A percentile compares a stretch with the other conserved stretches of the same genome.
Evolutionary conservation across 2,888 invertebrate species (phyloP).

Genomic region (Tricholauxania praeusta): DNA sequence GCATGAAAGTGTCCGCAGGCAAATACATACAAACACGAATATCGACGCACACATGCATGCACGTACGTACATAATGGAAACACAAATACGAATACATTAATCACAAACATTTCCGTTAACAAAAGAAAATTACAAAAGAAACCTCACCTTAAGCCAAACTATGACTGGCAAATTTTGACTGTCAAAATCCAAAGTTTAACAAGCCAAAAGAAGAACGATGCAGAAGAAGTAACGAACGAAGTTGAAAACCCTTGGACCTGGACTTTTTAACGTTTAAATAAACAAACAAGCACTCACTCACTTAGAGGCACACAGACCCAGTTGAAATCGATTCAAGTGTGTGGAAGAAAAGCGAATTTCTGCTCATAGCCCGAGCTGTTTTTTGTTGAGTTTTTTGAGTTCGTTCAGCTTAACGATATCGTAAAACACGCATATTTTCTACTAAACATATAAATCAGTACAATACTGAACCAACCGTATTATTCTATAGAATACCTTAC

Average conservation of each 20-base stretch:
- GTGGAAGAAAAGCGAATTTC: too few relatives aligned
- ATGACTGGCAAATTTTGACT: not conserved
- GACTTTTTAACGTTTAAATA: not conserved
- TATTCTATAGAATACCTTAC: too few relatives aligned
- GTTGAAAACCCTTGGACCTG: not conserved
- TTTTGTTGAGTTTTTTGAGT: too few relatives aligned
- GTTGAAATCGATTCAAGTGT: too few relatives aligned
- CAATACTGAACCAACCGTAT: too few relatives aligned
- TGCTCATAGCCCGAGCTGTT: too few relatives aligned
- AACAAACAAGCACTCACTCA: not conserved
- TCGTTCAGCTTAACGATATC: too few relatives aligned
- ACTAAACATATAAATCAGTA: too few relatives aligned
- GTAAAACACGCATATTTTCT: too few relatives aligned
- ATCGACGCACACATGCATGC: not conserved
- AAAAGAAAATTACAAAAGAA: not conserved
- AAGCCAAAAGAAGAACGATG: not conserved
- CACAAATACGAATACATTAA: conserved; percentile 2
- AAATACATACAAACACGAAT: not conserved
- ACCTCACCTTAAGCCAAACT: conserved; percentile 20
- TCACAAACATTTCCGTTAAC: conserved; percentile 4
- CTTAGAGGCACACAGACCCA: too few relatives aligned
- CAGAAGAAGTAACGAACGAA: not conserved
- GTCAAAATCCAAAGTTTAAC: not conserved
- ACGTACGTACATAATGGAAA: not conserved
- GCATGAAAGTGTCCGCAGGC: conserved; percentile 21